Base-by-base conservation (phyloP, 2,888 invertebrate genomes). In the Ophonus ardosiacus region DNA sequence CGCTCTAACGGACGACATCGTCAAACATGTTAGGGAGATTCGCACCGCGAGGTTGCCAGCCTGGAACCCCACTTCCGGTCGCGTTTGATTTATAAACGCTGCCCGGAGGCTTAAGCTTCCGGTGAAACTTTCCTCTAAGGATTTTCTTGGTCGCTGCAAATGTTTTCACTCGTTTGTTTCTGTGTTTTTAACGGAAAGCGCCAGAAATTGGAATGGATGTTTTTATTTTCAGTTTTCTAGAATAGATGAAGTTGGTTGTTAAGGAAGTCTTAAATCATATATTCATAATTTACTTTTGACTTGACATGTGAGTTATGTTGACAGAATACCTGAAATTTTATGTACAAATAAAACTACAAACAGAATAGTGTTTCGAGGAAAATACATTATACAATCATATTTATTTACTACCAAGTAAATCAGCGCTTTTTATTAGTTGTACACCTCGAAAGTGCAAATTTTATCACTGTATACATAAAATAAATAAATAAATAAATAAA, bases 1-100 rank as follows among this genome's bases (percentile, higher is more conserved):
- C 88, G 86, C 87, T 87, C 86, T 86, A 87, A 87, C 86, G 86
- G 86, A 59, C 84, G 84, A 84, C 84, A 84, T 84, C 56, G 84
- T 84, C 84, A 76, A 84, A 84, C 84, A 84, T 84, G 84, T 84
- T 78, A 78, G 84, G 78, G 83, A 59, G 83, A 76, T 38, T 71
- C 59, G 59, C 76, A 38, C 65, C 38, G 18, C 82, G 13, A 38
- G 40, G 63, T 63, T 63, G 40, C 15, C n/a, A 40, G 43, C 43
- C 43, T 51, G 43, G 31, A 74, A 74, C 38, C 18, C 43, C 24
- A 71, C 59, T 83, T 83, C 83, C 83, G 83, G 83, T 83, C 61
- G 40, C 71, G 61, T 74, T 84, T 84, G 84, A 84, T 84, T 84
- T 84, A 84, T 84, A 84, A 84, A 74, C 43, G 76, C 18, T 78